Evolutionary conservation across 2,113 vertebrate species (phyloP).

Genomic region (Apteryx mantelli): DNA sequence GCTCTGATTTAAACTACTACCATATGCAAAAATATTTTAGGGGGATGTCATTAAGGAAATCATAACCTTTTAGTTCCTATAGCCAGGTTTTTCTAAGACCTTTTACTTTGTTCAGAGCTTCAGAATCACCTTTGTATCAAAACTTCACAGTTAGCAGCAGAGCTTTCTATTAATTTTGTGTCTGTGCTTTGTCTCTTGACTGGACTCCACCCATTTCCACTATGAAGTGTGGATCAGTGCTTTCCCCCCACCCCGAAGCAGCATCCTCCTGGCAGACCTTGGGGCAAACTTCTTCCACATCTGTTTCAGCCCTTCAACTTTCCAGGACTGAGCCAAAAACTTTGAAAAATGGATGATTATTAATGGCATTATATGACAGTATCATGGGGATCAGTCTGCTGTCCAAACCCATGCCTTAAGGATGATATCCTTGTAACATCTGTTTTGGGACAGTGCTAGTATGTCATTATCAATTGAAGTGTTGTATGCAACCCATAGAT

Average conservation of each 20-base stretch:
- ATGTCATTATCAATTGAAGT: not conserved
- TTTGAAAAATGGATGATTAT: not conserved
- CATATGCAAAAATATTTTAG: not conserved
- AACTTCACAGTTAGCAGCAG: not conserved
- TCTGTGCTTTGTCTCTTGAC: not conserved
- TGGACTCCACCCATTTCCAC: conserved; percentile 23
- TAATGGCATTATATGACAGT: not conserved
- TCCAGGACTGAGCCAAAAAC: conserved; percentile 12
- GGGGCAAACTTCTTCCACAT: conserved; percentile 1
- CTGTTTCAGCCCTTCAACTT: conserved; percentile 1
- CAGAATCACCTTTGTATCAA: not conserved
- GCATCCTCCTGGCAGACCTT: conserved; percentile 38
- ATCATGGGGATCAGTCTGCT: not conserved
- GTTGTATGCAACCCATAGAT: not conserved
- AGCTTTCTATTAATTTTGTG: not conserved
- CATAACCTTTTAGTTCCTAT: not conserved
- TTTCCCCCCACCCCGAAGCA: not conserved
- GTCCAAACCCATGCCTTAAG: not conserved
- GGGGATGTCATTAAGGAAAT: not conserved
- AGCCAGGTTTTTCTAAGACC: not conserved
- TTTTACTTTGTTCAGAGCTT: not conserved
- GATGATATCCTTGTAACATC: not conserved
- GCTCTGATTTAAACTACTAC: not conserved
- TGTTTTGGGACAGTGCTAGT: not conserved
- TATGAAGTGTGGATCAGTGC: not conserved